phyloP scores from a whole-genome alignment of 2,888 invertebrate species.

The Drosophila vallismaia region DNA sequence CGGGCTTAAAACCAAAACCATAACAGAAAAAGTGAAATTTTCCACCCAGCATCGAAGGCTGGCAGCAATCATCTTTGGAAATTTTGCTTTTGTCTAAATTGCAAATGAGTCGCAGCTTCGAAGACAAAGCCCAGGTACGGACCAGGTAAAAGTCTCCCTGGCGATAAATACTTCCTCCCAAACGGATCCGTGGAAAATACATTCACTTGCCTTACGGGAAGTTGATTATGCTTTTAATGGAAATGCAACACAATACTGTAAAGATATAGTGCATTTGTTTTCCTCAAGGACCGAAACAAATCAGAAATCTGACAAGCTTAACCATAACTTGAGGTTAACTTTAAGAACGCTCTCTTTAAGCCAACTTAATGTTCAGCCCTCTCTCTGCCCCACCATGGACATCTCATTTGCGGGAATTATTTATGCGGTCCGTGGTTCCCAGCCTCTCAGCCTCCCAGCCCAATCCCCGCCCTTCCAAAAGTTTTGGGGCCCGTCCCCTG shows the following conservation, averaged over 20 bases:
- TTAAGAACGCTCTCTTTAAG: slow-evolving; percentile 5
- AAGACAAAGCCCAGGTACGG: slow-evolving; percentile 41
- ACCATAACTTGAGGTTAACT: slow-evolving; percentile 26
- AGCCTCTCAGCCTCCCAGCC: slow-evolving; percentile 5
- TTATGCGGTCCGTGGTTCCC: slow-evolving; percentile 35
- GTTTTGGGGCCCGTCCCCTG: slow-evolving; percentile 35
- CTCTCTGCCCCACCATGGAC: slow-evolving; percentile 15
- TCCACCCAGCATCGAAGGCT: slow-evolving; percentile 49
- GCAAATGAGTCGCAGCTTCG: slow-evolving; percentile 57
- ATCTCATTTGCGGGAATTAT: slow-evolving; percentile 52
- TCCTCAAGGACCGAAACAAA: slow-evolving; percentile 10
- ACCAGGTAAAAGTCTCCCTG: slow-evolving; percentile 38
- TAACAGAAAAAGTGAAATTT: slow-evolving; percentile 71
- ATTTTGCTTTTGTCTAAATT: slow-evolving; percentile 61
- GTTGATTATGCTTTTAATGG: slow-evolving; percentile 13
- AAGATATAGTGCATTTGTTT: background rate
- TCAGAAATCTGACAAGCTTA: slow-evolving; percentile 18
- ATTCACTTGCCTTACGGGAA: slow-evolving; percentile 20
- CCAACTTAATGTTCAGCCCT: slow-evolving; percentile 1
- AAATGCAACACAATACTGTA: background rate
- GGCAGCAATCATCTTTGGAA: slow-evolving; percentile 39
- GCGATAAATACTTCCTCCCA: slow-evolving; percentile 38
- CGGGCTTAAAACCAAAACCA: slow-evolving; percentile 47
- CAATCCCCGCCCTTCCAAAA: slow-evolving; percentile 2
- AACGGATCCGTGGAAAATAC: slow-evolving; percentile 7